A percentile compares a stretch with the other conserved stretches of the same genome.
Evolutionary conservation across 2,113 vertebrate genomes (phyloP).

Genomic region (Microtus pennsylvanicus): DNA sequence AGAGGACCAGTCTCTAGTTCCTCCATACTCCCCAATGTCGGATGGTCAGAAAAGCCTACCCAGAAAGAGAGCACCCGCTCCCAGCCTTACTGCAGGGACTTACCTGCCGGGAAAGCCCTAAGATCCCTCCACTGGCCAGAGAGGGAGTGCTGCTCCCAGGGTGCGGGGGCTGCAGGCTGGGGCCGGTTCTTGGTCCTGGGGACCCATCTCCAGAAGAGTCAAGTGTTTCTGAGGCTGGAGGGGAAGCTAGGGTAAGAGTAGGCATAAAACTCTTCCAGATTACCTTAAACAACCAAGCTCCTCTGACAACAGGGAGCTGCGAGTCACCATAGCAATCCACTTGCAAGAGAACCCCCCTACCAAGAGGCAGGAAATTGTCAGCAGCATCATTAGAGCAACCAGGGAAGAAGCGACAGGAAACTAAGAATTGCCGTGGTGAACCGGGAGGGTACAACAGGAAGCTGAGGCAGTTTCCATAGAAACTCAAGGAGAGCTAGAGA

Average conservation of each 20-base stretch:
- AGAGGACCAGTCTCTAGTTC: not conserved
- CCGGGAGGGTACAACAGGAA: constrained; percentile 81
- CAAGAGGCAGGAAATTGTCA: constrained; percentile 82
- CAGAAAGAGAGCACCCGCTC: not conserved
- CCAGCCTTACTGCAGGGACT: constrained; percentile 21
- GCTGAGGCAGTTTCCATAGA: constrained; percentile 83
- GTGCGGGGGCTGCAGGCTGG: constrained; percentile 72
- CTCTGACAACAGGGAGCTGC: constrained; percentile 79
- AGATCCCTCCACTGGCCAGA: constrained; percentile 78
- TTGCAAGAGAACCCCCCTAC: constrained; percentile 78
- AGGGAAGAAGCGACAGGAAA: constrained; percentile 82
- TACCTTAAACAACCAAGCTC: constrained; percentile 78
- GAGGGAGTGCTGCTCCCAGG: constrained; percentile 77
- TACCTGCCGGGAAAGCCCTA: constrained; percentile 76
- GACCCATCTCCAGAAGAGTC: constrained; percentile 82
- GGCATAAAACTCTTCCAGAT: constrained; percentile 56
- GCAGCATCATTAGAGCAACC: constrained; percentile 80
- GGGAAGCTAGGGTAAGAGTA: constrained; percentile 78
- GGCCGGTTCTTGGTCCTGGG: constrained; percentile 80
- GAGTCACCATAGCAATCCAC: constrained; percentile 78
- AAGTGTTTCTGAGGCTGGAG: constrained; percentile 81
- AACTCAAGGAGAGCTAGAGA: constrained; percentile 77
- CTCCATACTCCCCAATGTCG: not conserved
- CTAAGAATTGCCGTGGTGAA: constrained; percentile 76
- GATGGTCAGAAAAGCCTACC: constrained; percentile 26